phyloP scores from a whole-genome alignment of 1,140 invertebrate species.

The Ceratina australensis region DNA sequence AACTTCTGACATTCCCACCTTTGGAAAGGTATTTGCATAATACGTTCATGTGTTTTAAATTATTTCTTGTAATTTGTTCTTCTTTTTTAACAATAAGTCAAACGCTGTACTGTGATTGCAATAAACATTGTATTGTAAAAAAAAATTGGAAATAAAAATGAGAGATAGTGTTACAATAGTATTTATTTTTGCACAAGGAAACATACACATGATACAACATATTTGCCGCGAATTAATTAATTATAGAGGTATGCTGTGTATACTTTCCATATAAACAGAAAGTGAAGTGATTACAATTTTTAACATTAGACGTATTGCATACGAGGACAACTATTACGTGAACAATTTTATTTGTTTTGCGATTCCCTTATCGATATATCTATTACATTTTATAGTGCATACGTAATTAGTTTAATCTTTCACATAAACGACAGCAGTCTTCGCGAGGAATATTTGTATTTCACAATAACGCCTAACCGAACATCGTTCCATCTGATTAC shows the following conservation, averaged over 20 bases:
- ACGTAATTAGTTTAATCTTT: not conserved
- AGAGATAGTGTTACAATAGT: conserved; percentile 52
- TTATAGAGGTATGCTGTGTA: conserved; percentile 69
- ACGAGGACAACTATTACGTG: conserved; percentile 39
- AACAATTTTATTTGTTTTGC: not conserved
- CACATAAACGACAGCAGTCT: conserved; percentile 29
- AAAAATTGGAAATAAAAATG: conserved; percentile 20
- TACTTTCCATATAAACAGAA: conserved; percentile 67
- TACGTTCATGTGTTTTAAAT: conserved; percentile 20
- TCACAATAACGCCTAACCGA: conserved; percentile 25
- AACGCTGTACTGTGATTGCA: conserved; percentile 14
- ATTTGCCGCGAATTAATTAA: conserved; percentile 63
- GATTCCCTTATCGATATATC: not conserved
- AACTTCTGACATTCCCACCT: conserved; percentile 27
- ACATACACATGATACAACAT: conserved; percentile 69
- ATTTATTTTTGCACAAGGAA: conserved; percentile 69
- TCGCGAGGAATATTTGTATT: conserved; percentile 18
- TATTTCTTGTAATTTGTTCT: conserved; percentile 11
- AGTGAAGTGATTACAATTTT: conserved; percentile 59
- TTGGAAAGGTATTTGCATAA: not conserved
- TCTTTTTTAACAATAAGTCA: conserved; percentile 5
- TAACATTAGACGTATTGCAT: conserved; percentile 39
- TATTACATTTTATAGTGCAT: conserved; percentile 13
- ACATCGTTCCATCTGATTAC: not conserved
- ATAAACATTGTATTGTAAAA: conserved; percentile 44